Conservation (phyloP, 64 coral and sea anemone genomes). For the Actinia equina region DNA sequence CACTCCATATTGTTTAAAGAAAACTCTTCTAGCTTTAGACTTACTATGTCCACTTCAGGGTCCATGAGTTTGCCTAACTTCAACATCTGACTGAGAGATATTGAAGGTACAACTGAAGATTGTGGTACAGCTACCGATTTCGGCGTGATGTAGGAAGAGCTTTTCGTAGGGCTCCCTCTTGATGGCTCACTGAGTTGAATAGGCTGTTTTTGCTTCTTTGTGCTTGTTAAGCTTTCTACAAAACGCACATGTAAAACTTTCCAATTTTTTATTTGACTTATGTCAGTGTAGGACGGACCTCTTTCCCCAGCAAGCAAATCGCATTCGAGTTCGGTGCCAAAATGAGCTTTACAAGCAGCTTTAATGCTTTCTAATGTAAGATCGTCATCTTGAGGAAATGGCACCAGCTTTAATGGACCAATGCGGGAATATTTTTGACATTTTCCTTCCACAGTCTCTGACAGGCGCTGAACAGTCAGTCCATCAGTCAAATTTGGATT, state of each 20-base stretch:
- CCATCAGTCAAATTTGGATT: slow-evolving; percentile 5
- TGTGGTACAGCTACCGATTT: slow-evolving; percentile 25
- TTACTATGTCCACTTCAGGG: slow-evolving; percentile 54
- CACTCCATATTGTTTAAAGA: slow-evolving; percentile 38
- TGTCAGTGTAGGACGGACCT: slow-evolving; percentile 59
- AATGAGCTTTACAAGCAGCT: slow-evolving; percentile 64
- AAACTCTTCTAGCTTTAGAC: slow-evolving; percentile 34
- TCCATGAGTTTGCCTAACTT: slow-evolving; percentile 68
- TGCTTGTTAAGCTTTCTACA: slow-evolving; percentile 23
- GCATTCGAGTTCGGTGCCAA: slow-evolving; percentile 46
- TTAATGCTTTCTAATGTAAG: slow-evolving; percentile 57
- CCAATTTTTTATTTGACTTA: slow-evolving; percentile 69
- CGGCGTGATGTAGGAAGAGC: slow-evolving; percentile 1
- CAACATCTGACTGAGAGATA: slow-evolving; percentile 64
- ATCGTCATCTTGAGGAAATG: slow-evolving; percentile 28
- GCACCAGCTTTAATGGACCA: slow-evolving; percentile 58
- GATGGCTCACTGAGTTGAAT: slow-evolving; percentile 9
- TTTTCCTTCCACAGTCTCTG: slow-evolving; percentile 50
- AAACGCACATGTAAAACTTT: slow-evolving; percentile 66
- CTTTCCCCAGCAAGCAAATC: slow-evolving; percentile 55
- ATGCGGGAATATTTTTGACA: slow-evolving; percentile 71
- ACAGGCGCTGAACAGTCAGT: slow-evolving; percentile 59
- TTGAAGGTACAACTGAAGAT: slow-evolving; percentile 51
- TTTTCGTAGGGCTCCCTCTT: slow-evolving; percentile 24
- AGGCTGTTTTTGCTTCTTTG: slow-evolving; percentile 22